Conservation (phyloP, 2,113 vertebrate genomes). For the Deroptyus accipitrinus region DNA sequence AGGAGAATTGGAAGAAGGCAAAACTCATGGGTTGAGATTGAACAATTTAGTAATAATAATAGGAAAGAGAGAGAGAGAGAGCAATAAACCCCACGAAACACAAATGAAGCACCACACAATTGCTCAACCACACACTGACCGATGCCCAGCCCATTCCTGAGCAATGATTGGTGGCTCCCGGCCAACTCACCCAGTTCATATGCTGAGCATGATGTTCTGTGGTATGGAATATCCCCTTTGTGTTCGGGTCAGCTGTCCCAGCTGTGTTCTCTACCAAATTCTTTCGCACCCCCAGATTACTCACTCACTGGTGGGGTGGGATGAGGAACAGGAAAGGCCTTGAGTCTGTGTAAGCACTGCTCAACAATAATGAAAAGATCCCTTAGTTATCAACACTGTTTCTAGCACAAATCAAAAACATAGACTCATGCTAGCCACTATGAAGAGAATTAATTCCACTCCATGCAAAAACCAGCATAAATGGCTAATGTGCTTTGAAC, state of each 20-base stretch:
- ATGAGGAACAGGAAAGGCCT: not conserved
- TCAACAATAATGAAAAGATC: not conserved
- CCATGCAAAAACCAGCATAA: not conserved
- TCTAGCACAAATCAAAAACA: not conserved
- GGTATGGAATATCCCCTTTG: not conserved
- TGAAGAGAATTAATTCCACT: not conserved
- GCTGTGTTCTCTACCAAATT: not conserved
- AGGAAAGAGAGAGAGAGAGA: not conserved
- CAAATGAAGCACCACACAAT: not conserved
- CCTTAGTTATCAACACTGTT: not conserved
- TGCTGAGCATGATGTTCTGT: not conserved
- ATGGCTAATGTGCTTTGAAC: not conserved
- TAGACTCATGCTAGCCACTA: not conserved
- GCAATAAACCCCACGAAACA: not conserved
- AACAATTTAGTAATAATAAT: not conserved
- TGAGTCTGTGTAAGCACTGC: not conserved
- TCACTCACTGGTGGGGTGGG: not conserved
- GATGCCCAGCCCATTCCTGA: not conserved
- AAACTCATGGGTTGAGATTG: not conserved
- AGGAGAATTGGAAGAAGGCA: not conserved
- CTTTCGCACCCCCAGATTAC: not conserved
- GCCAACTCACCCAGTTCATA: not conserved
- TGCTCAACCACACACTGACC: not conserved
- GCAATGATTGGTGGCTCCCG: not conserved
- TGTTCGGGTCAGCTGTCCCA: not conserved